These are phyloP conservation scores for Drymonia ruficornis DNA, from an alignment of 2,888 invertebrate genomes.

Conservation along the genomic window DNA sequence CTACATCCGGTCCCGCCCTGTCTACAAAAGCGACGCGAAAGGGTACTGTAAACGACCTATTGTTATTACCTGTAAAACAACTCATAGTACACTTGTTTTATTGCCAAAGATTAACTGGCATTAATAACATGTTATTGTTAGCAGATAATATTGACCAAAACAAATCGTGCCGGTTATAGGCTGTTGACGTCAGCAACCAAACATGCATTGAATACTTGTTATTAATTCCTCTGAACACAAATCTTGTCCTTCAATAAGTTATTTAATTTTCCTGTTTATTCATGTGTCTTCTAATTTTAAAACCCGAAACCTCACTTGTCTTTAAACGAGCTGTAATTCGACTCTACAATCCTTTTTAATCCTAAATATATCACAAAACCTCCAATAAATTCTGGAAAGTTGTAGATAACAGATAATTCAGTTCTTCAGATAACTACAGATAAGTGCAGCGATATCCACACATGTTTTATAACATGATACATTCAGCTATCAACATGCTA, in stretches of 20 bases:
- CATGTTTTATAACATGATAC: conserved; percentile 1
- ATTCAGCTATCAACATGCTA: conserved; percentile 1
- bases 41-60: conserved; percentile 46
- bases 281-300: background rate
- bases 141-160: background rate
- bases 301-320: background rate
- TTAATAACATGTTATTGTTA: conserved; percentile 7
- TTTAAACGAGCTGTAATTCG: too few species aligned
- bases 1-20: conserved; percentile 65
- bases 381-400: background rate
- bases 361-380: background rate
- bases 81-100: conserved; percentile 13
- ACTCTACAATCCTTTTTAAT: too few species aligned
- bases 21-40: conserved; percentile 54
- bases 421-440: background rate
- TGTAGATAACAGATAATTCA: background rate
- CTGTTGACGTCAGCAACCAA: conserved; percentile 1
- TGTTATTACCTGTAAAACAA: conserved; percentile 27
- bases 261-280: background rate
- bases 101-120: conserved; percentile 5
- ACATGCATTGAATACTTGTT: background rate
- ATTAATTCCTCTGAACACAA: background rate
- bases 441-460: background rate
- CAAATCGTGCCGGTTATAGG: background rate
- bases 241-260: background rate